A percentile compares a stretch with the other conserved stretches of the same genome.
Conservation (phyloP, 2,888 invertebrate species). For the Pseudococcus viburni region DNA sequence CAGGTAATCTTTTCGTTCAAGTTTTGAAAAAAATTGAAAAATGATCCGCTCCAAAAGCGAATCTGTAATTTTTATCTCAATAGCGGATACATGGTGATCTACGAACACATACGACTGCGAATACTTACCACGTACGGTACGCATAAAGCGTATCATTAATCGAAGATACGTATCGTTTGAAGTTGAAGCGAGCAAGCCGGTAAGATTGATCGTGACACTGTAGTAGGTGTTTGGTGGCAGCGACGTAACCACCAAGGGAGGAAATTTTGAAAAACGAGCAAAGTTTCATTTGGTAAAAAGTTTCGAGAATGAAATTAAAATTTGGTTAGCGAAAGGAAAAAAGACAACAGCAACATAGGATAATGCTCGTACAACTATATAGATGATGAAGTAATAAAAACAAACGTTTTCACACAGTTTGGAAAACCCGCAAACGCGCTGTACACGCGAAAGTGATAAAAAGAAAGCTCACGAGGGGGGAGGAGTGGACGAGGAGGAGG, state of each 20-base stretch:
- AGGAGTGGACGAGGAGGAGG: too few relatives aligned
- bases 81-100: too few relatives aligned
- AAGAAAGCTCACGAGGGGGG: too few relatives aligned
- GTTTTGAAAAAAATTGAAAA: too few relatives aligned
- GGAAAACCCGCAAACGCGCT: neutral
- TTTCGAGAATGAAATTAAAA: conserved; percentile 24
- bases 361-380: neutral
- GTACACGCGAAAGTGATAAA: neutral
- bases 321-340: neutral
- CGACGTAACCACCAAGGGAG: neutral
- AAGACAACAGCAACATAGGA: neutral
- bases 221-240: neutral
- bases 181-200: neutral
- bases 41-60: too few relatives aligned
- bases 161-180: too few relatives aligned
- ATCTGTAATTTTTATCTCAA: too few relatives aligned
- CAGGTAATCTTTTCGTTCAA: too few relatives aligned
- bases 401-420: conserved; percentile 1
- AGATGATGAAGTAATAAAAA: neutral
- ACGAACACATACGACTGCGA: too few relatives aligned
- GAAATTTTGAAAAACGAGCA: conserved; percentile 38
- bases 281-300: conserved; percentile 5
- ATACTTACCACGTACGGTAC: too few relatives aligned
- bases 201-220: neutral
- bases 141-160: too few relatives aligned